Base-by-base conservation (phyloP, 2,888 invertebrate species). In the Arrhopalites spinosus region DNA sequence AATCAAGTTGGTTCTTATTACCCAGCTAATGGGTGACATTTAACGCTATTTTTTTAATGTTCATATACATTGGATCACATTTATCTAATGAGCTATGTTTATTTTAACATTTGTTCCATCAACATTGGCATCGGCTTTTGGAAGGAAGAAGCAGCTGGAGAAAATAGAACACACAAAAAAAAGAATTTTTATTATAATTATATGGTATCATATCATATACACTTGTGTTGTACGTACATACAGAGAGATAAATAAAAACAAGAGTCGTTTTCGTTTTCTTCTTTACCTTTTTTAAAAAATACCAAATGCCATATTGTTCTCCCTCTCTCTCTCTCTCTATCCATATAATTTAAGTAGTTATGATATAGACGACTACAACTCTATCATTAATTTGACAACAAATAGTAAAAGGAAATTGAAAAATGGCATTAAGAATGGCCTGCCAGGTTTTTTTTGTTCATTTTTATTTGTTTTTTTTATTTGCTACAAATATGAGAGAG, bases 31-130 rank as follows among this genome's bases (percentile, higher is more conserved):
- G 25, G 59, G n/a, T 59, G 59, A 13, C 59, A 59, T 59, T 59
- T 59, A 59, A 2, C 20, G 59, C 25, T 25, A 23, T 59, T 59
- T 23, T 20, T 59, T 23, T 59, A n/a, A 20, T 23, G n/a, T 25
- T 59, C 36, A 36, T 7, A 36, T 11, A 36, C 36, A 36, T 11
- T 20, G 59, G 59, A 23, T 59, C 59, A 59, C 59, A 25, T 59
- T 53, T 59, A 59, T 8, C 59, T 59, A 59, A 59, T 59, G 59
- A 59, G 23, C 59, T 23, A 25, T 59, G 20, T 59, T 59, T 59
- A 59, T 59, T 59, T 59, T 59, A 23, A 23, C 59, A 59, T 59
- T 59, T n/a, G n/a, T n/a, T n/a, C n/a, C n/a, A n/a, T n/a, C n/a
- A 23, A 59, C 23, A 20, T 25, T 59, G 59, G 53, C 15, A 17